phyloP scores from a whole-genome alignment of 1,140 invertebrate genomes.

The Trichoplusia ni region DNA sequence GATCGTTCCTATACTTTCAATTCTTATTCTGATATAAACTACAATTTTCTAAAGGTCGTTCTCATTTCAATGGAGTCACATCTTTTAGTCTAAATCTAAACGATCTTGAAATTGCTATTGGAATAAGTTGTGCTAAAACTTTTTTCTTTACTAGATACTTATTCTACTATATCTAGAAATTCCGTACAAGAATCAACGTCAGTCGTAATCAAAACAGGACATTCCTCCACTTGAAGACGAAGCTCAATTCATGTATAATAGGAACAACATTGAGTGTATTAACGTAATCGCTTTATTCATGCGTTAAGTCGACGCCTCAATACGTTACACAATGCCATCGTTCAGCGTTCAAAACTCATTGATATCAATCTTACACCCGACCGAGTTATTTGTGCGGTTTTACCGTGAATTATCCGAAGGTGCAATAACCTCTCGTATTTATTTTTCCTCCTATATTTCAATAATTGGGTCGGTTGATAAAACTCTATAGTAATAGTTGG shows the following conservation, averaged over 20 bases:
- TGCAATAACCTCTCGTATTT: conserved; percentile 47
- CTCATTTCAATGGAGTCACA: too few species aligned
- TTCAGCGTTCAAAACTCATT: conserved; percentile 11
- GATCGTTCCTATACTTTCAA: too few species aligned
- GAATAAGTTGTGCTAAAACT: too few species aligned
- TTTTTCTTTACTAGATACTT: too few species aligned
- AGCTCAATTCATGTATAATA: conserved; percentile 21
- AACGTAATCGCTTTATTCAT: conserved; percentile 23
- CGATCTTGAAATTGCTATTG: too few species aligned
- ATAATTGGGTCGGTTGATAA: conserved; percentile 51
- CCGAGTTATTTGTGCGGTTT: conserved; percentile 28
- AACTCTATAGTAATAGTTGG: not conserved
- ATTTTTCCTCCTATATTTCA: conserved; percentile 53
- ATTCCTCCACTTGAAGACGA: not conserved
- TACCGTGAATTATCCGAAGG: conserved; percentile 10
- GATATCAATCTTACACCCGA: conserved; percentile 11
- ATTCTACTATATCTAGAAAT: too few species aligned
- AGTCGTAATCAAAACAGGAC: too few species aligned
- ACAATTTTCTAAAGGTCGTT: too few species aligned
- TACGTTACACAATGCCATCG: conserved; percentile 14
- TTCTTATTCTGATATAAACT: too few species aligned
- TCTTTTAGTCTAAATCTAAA: too few species aligned
- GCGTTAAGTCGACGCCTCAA: conserved; percentile 16
- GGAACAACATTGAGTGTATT: conserved; percentile 19
- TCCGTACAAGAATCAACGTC: too few species aligned